These are phyloP conservation scores for Liparis tanakae DNA, from an alignment of 2,797 vertebrate genomes.

Conservation along the genomic window DNA sequence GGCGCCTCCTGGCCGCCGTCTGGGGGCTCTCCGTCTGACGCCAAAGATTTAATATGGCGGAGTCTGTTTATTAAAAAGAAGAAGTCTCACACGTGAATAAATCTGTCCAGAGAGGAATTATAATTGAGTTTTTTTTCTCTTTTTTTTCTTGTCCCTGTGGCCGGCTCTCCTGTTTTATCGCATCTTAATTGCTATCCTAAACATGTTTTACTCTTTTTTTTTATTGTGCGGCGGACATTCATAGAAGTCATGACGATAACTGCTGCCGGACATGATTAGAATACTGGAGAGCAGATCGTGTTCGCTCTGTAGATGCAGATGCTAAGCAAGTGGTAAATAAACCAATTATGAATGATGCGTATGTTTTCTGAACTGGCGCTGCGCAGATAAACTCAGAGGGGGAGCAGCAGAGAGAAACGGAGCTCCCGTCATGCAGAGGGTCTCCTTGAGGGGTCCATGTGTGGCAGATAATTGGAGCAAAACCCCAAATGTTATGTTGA, in stretches of 20 bases:
- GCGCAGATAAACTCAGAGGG: constrained; percentile 15
- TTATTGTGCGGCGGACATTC: constrained; percentile 15
- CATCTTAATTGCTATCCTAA: constrained; percentile 34
- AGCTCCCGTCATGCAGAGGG: constrained; percentile 2
- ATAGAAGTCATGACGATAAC: constrained; percentile 27
- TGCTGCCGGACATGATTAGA: constrained; percentile 17
- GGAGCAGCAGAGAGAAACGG: constrained; percentile 39
- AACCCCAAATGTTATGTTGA: constrained; percentile 22
- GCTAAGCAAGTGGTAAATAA: constrained; percentile 23
- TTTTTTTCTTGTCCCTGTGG: constrained; percentile 1
- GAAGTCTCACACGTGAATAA: constrained; percentile 13
- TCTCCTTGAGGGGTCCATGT: constrained; percentile 31
- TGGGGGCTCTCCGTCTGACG: background rate
- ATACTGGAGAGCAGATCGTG: constrained; percentile 1
- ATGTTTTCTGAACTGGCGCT: background rate
- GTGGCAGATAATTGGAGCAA: constrained; percentile 57
- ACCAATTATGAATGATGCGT: constrained; percentile 30
- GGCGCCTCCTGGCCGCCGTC: constrained; percentile 16
- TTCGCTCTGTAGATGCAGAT: background rate
- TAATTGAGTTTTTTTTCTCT: constrained; percentile 15
- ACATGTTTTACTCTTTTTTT: constrained; percentile 30
- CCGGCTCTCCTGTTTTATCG: constrained; percentile 16
- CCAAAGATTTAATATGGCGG: constrained; percentile 24
- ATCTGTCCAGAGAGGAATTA: constrained; percentile 34
- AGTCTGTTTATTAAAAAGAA: constrained; percentile 17